These are phyloP conservation scores for Microctonus brassicae DNA, from an alignment of 2,888 invertebrate species.

Conservation along the genomic window DNA sequence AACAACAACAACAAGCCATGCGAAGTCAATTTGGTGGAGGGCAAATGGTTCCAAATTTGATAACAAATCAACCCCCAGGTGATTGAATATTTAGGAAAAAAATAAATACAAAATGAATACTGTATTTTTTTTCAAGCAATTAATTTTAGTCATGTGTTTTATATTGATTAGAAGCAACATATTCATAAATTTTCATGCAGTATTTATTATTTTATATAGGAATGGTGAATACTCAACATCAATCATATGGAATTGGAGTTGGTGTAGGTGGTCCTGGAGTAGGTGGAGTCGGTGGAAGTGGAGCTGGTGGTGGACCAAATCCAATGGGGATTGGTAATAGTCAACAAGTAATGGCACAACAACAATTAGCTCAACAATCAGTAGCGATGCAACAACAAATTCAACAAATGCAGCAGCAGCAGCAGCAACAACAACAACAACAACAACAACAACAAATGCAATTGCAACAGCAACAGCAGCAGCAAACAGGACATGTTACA, in stretches of 20 bases:
- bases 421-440: constrained; percentile 57
- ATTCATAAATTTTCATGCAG: no score
- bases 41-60: constrained; percentile 77
- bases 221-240: constrained; percentile 73
- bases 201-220: constrained; percentile 59
- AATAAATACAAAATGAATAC: background rate
- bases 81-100: no score
- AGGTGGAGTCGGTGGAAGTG: constrained; percentile 63
- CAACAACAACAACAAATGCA: constrained; percentile 62
- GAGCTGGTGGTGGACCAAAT: constrained; percentile 63
- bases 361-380: constrained; percentile 59
- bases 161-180: no score
- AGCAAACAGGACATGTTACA: constrained; percentile 62
- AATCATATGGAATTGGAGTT: constrained; percentile 68
- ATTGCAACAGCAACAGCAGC: constrained; percentile 63
- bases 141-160: no score
- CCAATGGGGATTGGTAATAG: constrained; percentile 65
- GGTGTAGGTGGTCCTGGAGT: constrained; percentile 66
- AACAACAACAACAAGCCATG: constrained; percentile 74
- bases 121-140: constrained; percentile 14
- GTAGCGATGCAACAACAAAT: constrained; percentile 68
- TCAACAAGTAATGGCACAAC: constrained; percentile 66
- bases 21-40: constrained; percentile 76
- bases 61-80: constrained; percentile 72
- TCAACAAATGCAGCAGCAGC: constrained; percentile 65